phyloP scores from a whole-genome alignment of 2,888 invertebrate species.

The Phyto melanocephala region DNA sequence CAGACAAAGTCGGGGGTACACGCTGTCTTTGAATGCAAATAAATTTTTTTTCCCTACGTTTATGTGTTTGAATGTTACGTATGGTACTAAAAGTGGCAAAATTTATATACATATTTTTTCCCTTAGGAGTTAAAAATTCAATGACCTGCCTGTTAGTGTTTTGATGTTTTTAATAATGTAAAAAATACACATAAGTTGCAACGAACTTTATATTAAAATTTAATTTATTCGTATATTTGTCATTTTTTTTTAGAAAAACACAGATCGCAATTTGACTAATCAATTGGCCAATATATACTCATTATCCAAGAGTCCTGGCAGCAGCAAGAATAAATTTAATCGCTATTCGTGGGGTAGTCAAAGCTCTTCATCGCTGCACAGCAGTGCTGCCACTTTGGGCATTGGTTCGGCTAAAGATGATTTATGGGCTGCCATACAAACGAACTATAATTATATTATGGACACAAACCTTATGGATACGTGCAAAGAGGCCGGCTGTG shows the following conservation, averaged over 20 bases:
- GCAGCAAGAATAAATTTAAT: conserved; percentile 78
- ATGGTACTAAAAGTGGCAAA: no score
- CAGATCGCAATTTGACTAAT: conserved; percentile 64
- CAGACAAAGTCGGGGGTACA: no score
- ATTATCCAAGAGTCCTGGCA: conserved; percentile 18
- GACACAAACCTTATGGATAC: conserved; percentile 94
- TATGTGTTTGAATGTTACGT: no score
- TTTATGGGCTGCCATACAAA: conserved; percentile 94
- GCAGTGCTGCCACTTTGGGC: conserved; percentile 77
- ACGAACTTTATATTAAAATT: no score
- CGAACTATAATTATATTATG: conserved; percentile 96
- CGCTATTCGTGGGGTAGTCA: conserved; percentile 89
- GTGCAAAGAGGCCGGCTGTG: conserved; percentile 83
- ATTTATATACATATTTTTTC: no score
- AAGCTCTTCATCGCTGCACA: conserved; percentile 82
- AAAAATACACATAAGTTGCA: no score
- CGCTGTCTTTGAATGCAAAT: no score
- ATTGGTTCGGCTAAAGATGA: conserved; percentile 85
- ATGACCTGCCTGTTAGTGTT: no score
- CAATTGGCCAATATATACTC: conserved; percentile 47
- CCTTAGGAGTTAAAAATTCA: no score
- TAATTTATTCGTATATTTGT: not conserved
- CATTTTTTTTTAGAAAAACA: conserved; percentile 70
- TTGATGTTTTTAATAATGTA: no score
- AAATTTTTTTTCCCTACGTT: no score